A percentile compares a stretch with the other conserved stretches of the same genome.
phyloP scores from a whole-genome alignment of 2,888 invertebrate species.

The Limnephilus marmoratus region DNA sequence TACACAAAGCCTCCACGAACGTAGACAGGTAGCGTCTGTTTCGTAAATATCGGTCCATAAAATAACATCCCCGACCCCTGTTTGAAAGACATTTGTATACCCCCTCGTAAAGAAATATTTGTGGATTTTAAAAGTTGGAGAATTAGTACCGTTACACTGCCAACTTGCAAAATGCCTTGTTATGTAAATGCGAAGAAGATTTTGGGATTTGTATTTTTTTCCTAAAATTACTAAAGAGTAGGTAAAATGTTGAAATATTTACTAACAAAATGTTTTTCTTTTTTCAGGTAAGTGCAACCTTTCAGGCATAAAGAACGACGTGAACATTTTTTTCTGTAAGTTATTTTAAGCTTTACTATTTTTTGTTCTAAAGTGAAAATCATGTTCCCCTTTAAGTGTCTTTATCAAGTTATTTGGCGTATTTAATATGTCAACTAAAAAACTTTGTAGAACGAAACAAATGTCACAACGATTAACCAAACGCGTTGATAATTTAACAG shows the following conservation, averaged over 20 bases:
- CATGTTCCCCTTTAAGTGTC: background rate
- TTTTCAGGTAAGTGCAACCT: slow-evolving; percentile 20
- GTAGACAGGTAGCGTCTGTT: slow-evolving; percentile 56
- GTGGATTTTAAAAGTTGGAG: slow-evolving; percentile 49
- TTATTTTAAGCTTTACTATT: background rate
- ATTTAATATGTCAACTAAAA: slow-evolving; percentile 4
- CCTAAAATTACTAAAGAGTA: background rate
- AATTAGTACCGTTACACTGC: slow-evolving; percentile 33
- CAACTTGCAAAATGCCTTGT: slow-evolving; percentile 19
- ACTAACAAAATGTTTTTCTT: background rate
- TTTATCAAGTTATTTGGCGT: background rate
- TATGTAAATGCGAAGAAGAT: background rate
- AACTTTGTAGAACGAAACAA: background rate
- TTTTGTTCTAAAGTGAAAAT: background rate
- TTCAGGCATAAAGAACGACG: background rate
- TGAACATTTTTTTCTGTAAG: background rate
- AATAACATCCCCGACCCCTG: slow-evolving; percentile 36
- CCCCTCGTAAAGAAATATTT: slow-evolving; percentile 26
- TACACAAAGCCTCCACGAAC: slow-evolving; percentile 42
- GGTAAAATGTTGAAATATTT: background rate
- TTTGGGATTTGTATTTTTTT: background rate
- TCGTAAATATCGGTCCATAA: slow-evolving; percentile 47
- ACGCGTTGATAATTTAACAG: slow-evolving; percentile 44
- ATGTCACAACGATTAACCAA: slow-evolving; percentile 50
- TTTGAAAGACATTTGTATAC: slow-evolving; percentile 45